These are phyloP conservation scores for Aurelia coerulea DNA, from an alignment of 30 jellyfish, hydroid and myxozoan species.

Conservation along the genomic window DNA sequence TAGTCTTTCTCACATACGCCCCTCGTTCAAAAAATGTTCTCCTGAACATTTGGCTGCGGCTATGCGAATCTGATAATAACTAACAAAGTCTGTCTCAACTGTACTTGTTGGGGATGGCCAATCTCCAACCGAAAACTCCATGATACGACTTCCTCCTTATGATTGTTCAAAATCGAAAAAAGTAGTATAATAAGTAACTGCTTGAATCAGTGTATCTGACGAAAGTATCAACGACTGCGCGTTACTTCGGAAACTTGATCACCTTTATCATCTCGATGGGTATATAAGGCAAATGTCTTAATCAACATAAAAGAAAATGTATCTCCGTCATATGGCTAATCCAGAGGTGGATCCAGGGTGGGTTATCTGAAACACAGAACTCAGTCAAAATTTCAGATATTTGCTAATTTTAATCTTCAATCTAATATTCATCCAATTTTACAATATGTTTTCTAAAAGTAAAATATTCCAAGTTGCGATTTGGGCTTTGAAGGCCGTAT, in stretches of 20 bases:
- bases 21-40: conserved; percentile 27
- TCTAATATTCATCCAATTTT: too few relatives aligned
- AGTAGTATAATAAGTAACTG: not conserved
- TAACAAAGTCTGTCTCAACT: conserved; percentile 8
- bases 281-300: not conserved
- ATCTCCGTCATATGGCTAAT: not conserved
- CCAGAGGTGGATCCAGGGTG: too few relatives aligned
- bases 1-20: conserved; percentile 22
- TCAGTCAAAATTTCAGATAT: too few relatives aligned
- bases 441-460: too few relatives aligned
- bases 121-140: conserved; percentile 6
- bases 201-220: conserved; percentile 26
- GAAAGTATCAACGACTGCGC: conserved; percentile 15
- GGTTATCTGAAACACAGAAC: too few relatives aligned
- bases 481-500: too few relatives aligned
- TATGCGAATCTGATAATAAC: conserved; percentile 12
- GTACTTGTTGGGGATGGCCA: conserved; percentile 5
- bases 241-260: conserved; percentile 10
- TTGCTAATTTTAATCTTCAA: too few relatives aligned
- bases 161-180: not conserved
- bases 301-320: not conserved
- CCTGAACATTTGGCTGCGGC: conserved; percentile 44
- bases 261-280: not conserved
- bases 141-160: conserved; percentile 1
- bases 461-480: too few relatives aligned